A percentile compares a stretch with the other conserved stretches of the same genome.
Evolutionary conservation across 2,888 invertebrate genomes (phyloP).

Genomic region (Macrophya alboannulata): DNA sequence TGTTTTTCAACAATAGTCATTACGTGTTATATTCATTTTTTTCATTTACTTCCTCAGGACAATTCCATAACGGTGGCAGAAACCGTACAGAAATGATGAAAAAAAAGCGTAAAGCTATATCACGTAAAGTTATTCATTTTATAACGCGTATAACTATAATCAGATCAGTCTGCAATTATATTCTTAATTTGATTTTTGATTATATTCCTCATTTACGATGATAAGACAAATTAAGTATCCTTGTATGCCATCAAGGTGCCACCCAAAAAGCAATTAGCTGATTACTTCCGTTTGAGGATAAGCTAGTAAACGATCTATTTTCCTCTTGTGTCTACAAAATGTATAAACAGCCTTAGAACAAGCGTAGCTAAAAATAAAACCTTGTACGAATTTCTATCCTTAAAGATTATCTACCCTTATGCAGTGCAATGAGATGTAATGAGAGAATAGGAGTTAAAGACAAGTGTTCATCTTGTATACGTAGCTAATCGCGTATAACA

Average conservation of each 20-base stretch:
- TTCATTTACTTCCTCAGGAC: not conserved
- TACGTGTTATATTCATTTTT: not conserved
- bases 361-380: constrained; percentile 11
- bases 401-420: not conserved
- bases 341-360: not conserved
- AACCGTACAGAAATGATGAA: not conserved
- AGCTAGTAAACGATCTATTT: constrained; percentile 10
- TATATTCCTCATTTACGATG: not conserved
- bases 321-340: not conserved
- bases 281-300: constrained; percentile 21
- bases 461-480: not conserved
- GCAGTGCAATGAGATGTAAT: not conserved
- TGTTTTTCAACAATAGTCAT: constrained; percentile 36
- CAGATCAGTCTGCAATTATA: not conserved
- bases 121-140: too few relatives aligned
- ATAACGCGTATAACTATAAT: too few relatives aligned
- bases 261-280: not conserved
- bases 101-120: not conserved
- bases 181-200: not conserved
- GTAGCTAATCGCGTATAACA: not conserved
- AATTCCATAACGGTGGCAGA: not conserved
- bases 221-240: not conserved
- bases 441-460: not conserved
- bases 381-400: not conserved
- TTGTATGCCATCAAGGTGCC: not conserved